A percentile compares a stretch with the other conserved stretches of the same genome.
These are phyloP conservation scores for Epizoanthus illoricatus DNA, from an alignment of 92 coral and sea anemone species.

Conservation along the genomic window DNA sequence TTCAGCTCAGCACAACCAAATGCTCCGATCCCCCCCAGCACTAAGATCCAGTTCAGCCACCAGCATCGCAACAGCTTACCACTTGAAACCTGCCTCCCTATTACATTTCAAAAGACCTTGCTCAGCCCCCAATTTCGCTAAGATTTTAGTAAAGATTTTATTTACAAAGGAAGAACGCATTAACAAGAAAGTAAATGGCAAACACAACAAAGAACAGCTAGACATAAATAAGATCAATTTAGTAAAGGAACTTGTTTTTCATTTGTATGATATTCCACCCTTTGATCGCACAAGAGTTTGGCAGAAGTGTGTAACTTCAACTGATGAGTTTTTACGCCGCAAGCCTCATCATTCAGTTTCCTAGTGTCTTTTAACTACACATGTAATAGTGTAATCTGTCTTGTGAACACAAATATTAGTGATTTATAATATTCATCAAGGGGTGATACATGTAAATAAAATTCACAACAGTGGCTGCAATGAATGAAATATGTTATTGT, in stretches of 20 bases:
- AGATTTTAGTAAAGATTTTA: not conserved
- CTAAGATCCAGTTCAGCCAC: no score
- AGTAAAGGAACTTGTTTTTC: not conserved
- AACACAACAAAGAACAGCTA: not conserved
- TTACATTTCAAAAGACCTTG: not conserved
- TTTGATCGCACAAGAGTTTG: not conserved
- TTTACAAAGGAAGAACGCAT: conserved; percentile 4
- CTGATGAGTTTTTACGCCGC: not conserved
- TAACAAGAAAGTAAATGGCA: not conserved
- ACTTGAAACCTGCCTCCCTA: no score
- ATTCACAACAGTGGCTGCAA: no score
- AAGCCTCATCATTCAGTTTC: not conserved
- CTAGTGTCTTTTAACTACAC: no score
- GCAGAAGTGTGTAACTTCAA: not conserved
- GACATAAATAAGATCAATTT: not conserved
- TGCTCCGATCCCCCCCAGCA: no score
- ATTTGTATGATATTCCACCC: not conserved
- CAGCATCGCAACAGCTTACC: no score
- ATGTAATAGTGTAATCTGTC: no score
- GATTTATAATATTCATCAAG: no score
- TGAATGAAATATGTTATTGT: no score
- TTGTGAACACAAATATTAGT: no score
- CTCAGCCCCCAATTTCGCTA: not conserved
- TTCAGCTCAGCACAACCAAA: no score
- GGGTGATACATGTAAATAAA: no score